Evolutionary conservation across 2,888 invertebrate genomes (phyloP).

Genomic region (Nymphalis urticae): DNA sequence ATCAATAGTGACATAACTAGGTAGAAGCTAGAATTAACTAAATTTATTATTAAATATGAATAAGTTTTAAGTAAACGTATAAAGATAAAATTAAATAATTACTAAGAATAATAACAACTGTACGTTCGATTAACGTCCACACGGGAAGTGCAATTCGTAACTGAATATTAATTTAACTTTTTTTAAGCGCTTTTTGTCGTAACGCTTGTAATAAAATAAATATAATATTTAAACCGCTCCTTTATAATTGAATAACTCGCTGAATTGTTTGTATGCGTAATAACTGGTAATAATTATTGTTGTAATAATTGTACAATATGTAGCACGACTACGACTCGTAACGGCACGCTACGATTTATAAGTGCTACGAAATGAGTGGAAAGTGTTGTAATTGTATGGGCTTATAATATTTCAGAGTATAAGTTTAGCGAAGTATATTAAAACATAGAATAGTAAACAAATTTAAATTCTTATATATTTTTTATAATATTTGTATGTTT

Average conservation of each 20-base stretch:
- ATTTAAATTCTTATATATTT: neutral
- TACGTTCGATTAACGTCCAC: no score
- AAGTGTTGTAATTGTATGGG: neutral
- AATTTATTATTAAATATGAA: no score
- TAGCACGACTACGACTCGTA: slow-evolving; percentile 1
- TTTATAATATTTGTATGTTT: no score
- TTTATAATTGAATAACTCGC: neutral
- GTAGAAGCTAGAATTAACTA: no score
- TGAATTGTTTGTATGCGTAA: neutral
- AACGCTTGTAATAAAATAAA: neutral
- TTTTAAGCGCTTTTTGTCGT: neutral
- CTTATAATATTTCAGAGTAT: neutral
- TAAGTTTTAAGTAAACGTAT: no score
- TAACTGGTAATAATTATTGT: neutral
- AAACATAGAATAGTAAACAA: neutral
- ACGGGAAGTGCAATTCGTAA: neutral
- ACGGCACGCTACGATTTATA: neutral
- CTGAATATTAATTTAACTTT: neutral
- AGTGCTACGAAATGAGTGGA: neutral
- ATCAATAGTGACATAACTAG: no score
- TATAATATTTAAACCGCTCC: neutral
- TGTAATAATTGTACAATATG: neutral
- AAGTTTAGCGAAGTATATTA: no score
- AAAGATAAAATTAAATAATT: no score
- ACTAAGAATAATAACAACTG: no score